phyloP scores from a whole-genome alignment of 2,113 vertebrate genomes.

The Narcine bancroftii region DNA sequence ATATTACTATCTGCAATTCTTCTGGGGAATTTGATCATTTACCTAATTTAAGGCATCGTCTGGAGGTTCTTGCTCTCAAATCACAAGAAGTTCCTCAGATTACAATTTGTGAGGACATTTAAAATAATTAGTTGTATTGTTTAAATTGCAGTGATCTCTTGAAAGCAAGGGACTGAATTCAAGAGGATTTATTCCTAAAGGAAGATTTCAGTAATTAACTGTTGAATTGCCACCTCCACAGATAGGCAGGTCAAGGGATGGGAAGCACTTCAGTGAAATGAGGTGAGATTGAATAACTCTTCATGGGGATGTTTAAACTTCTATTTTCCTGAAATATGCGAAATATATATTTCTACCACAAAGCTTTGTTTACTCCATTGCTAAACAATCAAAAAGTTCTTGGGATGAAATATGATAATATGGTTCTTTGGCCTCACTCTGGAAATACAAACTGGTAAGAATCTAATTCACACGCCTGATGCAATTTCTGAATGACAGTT shows the following conservation, averaged over 20 bases:
- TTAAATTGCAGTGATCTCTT: neutral
- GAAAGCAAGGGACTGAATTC: neutral
- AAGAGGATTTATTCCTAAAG: neutral
- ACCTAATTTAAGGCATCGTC: neutral
- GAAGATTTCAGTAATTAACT: neutral
- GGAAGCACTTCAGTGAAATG: neutral
- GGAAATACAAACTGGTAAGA: no score
- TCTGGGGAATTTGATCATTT: neutral
- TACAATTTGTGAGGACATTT: neutral
- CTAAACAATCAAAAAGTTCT: no score
- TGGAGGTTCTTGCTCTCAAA: neutral
- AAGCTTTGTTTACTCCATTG: no score
- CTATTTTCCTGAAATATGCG: neutral
- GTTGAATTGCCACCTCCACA: neutral
- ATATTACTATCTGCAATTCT: neutral
- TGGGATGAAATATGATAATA: no score
- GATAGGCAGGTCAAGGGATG: neutral
- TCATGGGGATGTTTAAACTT: neutral
- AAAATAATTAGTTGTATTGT: neutral
- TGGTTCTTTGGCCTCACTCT: no score
- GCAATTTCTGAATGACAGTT: no score
- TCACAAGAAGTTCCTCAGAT: neutral
- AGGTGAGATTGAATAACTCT: neutral
- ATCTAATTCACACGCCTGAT: no score
- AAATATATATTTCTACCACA: no score